Evolutionary conservation across 2,888 invertebrate species (phyloP).

Genomic region (Synanthedon formicaeformis): DNA sequence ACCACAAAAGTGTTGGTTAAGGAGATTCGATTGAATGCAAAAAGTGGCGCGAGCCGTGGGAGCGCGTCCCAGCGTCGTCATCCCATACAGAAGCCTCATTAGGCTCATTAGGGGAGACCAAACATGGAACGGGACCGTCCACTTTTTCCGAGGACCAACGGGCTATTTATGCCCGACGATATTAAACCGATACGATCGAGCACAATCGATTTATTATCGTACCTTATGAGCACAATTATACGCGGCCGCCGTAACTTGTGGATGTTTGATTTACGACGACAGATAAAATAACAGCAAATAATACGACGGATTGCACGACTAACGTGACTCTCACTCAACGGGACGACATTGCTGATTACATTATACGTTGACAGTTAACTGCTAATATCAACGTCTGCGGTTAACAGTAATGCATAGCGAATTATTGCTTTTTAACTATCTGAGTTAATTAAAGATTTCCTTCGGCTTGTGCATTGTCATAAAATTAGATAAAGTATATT

Average conservation of each 20-base stretch:
- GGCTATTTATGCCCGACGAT: background rate
- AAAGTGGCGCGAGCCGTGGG: conserved; percentile 27
- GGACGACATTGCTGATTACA: background rate
- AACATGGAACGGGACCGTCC: conserved; percentile 30
- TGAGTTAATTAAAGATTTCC: too few species aligned
- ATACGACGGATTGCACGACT: background rate
- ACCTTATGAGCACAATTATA: background rate
- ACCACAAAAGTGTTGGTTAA: conserved; percentile 5
- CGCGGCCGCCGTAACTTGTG: too few species aligned
- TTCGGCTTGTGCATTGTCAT: too few species aligned
- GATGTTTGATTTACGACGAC: too few species aligned
- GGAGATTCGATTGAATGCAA: conserved; percentile 5
- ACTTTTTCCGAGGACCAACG: conserved; percentile 16
- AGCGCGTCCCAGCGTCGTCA: conserved; percentile 29
- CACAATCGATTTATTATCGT: background rate
- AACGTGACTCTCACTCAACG: background rate
- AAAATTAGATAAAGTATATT: too few species aligned
- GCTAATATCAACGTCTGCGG: background rate
- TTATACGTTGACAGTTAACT: background rate
- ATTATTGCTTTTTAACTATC: background rate
- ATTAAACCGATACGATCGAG: background rate
- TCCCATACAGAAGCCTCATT: conserved; percentile 17
- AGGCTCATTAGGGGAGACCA: conserved; percentile 43
- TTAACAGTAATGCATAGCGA: background rate
- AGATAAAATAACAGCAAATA: too few species aligned